These are phyloP conservation scores for Microchirus variegatus DNA, from an alignment of 2,797 vertebrate genomes.

Conservation along the genomic window DNA sequence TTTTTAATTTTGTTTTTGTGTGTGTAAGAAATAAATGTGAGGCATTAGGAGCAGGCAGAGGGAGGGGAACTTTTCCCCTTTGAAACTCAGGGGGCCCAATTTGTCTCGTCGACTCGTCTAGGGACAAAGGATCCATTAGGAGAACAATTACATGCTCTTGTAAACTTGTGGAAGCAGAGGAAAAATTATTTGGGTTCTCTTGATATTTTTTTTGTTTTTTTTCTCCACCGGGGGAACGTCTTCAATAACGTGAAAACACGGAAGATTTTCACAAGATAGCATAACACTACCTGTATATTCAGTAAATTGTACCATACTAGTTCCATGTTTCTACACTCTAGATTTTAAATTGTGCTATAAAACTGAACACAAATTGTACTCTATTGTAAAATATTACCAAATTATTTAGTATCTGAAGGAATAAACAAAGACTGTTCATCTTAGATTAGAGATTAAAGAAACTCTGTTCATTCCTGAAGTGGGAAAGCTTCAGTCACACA, in stretches of 20 bases:
- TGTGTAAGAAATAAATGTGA: conserved; percentile 53
- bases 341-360: too few relatives aligned
- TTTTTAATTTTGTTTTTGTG: conserved; percentile 10
- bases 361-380: too few relatives aligned
- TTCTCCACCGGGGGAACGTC: conserved; percentile 65
- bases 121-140: conserved; percentile 66
- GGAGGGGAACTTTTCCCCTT: conserved; percentile 13
- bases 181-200: too few relatives aligned
- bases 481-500: conserved; percentile 18
- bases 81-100: conserved; percentile 50
- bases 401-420: too few relatives aligned
- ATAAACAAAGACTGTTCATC: too few relatives aligned
- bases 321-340: too few relatives aligned
- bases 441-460: too few relatives aligned
- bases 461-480: background rate
- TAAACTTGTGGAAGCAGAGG: conserved; percentile 62
- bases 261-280: too few relatives aligned
- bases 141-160: conserved; percentile 67
- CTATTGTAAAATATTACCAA: too few relatives aligned
- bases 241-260: conserved; percentile 30
- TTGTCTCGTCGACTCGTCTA: conserved; percentile 47
- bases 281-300: too few relatives aligned
- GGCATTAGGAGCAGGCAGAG: conserved; percentile 28
- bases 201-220: too few relatives aligned
- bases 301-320: too few relatives aligned